Percentiles rank a stretch among this genome's conserved stretches.
phyloP scores from a whole-genome alignment of 2,113 vertebrate genomes.

The Chionis minor region DNA sequence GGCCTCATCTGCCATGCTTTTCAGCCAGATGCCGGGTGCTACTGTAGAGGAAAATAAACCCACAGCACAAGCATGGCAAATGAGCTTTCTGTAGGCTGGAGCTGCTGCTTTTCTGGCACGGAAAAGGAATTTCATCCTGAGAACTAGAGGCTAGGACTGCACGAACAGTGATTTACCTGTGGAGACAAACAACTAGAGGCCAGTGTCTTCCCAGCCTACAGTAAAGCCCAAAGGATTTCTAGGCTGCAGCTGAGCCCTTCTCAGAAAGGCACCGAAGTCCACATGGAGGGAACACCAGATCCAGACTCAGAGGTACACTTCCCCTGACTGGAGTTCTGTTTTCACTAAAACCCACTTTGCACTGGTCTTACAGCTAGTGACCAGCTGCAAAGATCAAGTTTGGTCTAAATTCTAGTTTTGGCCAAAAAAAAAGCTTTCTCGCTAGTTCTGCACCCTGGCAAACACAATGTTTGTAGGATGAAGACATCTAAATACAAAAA shows the following conservation, averaged over 20 bases:
- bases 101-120: not conserved
- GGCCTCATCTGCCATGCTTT: conserved; percentile 6
- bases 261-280: too few species aligned
- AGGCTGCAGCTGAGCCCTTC: not conserved
- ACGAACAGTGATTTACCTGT: conserved; percentile 5
- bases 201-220: not conserved
- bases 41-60: not conserved
- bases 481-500: too few species aligned
- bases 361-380: too few species aligned
- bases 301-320: too few species aligned
- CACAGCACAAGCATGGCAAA: conserved; percentile 25
- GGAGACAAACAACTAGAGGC: not conserved
- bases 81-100: conserved; percentile 5
- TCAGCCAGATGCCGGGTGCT: not conserved
- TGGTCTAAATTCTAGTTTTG: too few species aligned
- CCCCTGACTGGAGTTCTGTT: too few species aligned
- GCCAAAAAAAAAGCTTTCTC: too few species aligned
- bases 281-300: too few species aligned
- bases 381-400: too few species aligned
- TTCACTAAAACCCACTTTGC: too few species aligned
- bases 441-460: too few species aligned
- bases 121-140: not conserved
- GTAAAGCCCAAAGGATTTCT: not conserved
- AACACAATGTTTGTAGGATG: too few species aligned
- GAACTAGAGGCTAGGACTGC: not conserved